These are phyloP conservation scores for Volucella inanis DNA, from an alignment of 2,888 invertebrate genomes.

Conservation along the genomic window DNA sequence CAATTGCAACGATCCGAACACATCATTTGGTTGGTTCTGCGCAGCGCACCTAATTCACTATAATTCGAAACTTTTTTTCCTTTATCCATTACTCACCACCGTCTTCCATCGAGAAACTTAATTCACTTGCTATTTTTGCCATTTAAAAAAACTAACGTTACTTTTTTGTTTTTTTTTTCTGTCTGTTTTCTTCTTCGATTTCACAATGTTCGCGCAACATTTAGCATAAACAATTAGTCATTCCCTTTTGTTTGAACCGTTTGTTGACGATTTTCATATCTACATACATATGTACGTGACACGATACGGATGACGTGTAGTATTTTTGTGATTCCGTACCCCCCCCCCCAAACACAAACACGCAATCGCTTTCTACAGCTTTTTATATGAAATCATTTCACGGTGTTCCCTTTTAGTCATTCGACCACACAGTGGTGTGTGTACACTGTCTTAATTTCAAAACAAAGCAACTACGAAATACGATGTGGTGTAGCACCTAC, in stretches of 20 bases:
- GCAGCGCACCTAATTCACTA: neutral
- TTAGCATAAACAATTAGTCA: slow-evolving; percentile 72
- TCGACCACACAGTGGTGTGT: neutral
- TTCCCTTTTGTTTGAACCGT: slow-evolving; percentile 56
- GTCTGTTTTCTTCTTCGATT: slow-evolving; percentile 45
- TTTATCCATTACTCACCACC: slow-evolving; percentile 12
- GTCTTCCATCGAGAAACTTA: neutral
- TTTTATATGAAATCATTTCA: neutral
- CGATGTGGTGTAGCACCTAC: no score
- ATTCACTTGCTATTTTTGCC: slow-evolving; percentile 1
- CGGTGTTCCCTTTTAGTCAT: slow-evolving; percentile 7
- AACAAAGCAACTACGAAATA: slow-evolving; percentile 17
- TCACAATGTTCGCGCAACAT: slow-evolving; percentile 69
- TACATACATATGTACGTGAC: slow-evolving; percentile 64
- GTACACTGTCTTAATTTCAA: slow-evolving; percentile 25
- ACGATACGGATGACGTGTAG: slow-evolving; percentile 62
- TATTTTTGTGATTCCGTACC: slow-evolving; percentile 33
- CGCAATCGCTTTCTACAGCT: slow-evolving; percentile 12
- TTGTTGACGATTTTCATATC: slow-evolving; percentile 58
- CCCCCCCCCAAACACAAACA: no score
- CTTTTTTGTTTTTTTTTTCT: slow-evolving; percentile 20
- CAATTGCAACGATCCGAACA: slow-evolving; percentile 9
- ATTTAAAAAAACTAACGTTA: slow-evolving; percentile 14
- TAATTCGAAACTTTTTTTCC: neutral
- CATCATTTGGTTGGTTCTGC: neutral